Evolutionary conservation across 2,113 vertebrate species (phyloP).

Genomic region (Malurus cyaneus): DNA sequence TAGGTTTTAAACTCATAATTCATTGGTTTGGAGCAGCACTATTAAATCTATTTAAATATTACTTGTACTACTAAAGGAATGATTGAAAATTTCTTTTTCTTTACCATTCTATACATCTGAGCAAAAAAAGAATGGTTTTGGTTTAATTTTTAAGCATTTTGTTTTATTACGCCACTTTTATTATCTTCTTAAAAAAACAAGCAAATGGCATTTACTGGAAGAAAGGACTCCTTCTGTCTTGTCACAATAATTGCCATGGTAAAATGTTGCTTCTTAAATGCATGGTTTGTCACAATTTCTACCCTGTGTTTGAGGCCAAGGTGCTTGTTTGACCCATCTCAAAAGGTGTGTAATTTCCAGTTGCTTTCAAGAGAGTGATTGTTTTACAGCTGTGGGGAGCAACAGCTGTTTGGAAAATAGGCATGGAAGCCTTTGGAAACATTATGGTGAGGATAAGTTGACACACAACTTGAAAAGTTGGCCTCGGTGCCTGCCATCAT

Average conservation of each 20-base stretch:
- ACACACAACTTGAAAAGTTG: not conserved
- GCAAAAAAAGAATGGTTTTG: not conserved
- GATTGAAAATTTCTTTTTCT: slow-evolving; percentile 75
- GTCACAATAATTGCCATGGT: not conserved
- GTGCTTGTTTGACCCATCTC: not conserved
- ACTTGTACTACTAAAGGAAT: slow-evolving; percentile 80
- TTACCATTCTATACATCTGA: slow-evolving; percentile 64
- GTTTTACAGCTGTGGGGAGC: not conserved
- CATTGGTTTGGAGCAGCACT: slow-evolving; percentile 83
- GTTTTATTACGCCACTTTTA: slow-evolving; percentile 56
- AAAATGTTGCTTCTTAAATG: not conserved
- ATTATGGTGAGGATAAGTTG: not conserved
- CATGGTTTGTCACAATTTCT: not conserved
- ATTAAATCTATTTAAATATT: slow-evolving; percentile 87
- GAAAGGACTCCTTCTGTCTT: not conserved
- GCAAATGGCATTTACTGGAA: slow-evolving; percentile 19
- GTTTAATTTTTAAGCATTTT: slow-evolving; percentile 59
- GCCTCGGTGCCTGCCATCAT: not conserved
- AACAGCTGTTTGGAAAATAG: not conserved
- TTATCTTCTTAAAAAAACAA: slow-evolving; percentile 33
- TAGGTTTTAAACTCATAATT: slow-evolving; percentile 89
- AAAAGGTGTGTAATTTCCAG: not conserved
- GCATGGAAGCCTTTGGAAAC: not conserved
- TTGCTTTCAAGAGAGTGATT: not conserved
- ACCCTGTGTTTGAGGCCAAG: not conserved